These are phyloP conservation scores for Patiria pectinifera DNA, from an alignment of 53 echinoderm and acorn worm genomes.

Conservation along the genomic window DNA sequence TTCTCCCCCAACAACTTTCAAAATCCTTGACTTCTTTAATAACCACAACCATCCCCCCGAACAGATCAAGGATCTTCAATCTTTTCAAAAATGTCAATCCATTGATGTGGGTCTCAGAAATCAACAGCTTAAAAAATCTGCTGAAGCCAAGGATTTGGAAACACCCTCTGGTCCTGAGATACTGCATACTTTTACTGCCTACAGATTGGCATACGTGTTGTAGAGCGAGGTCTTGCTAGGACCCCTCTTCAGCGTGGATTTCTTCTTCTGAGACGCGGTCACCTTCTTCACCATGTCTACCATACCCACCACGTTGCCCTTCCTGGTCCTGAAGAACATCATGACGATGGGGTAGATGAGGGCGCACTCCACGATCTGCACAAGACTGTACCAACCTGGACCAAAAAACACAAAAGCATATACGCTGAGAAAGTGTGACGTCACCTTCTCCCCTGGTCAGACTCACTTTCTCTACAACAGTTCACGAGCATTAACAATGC, in stretches of 20 bases:
- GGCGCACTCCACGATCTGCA: slow-evolving; percentile 72
- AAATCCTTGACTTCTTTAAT: too few relatives aligned
- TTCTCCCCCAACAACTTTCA: too few relatives aligned
- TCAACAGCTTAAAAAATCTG: too few relatives aligned
- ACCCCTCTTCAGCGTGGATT: slow-evolving; percentile 6
- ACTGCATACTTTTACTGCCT: not conserved
- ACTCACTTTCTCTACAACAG: too few relatives aligned
- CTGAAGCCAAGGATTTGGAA: too few relatives aligned
- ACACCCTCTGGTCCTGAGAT: too few relatives aligned
- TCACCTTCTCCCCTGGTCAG: too few relatives aligned
- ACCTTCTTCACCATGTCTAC: slow-evolving; percentile 59
- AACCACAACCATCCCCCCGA: too few relatives aligned
- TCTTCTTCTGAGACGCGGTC: slow-evolving; percentile 6
- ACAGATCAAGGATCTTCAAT: too few relatives aligned
- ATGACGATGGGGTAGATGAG: slow-evolving; percentile 73
- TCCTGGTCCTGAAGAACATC: slow-evolving; percentile 74
- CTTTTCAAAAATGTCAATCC: too few relatives aligned
- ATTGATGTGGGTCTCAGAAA: too few relatives aligned
- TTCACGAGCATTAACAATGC: too few relatives aligned
- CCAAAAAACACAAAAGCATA: not conserved
- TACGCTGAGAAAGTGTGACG: not conserved
- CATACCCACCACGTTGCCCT: slow-evolving; percentile 85
- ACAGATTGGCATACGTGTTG: slow-evolving; percentile 62
- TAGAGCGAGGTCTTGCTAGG: slow-evolving; percentile 33
- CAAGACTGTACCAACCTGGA: slow-evolving; percentile 78